phyloP scores from a whole-genome alignment of 2,113 vertebrate genomes.

The Erpornis zantholeuca region DNA sequence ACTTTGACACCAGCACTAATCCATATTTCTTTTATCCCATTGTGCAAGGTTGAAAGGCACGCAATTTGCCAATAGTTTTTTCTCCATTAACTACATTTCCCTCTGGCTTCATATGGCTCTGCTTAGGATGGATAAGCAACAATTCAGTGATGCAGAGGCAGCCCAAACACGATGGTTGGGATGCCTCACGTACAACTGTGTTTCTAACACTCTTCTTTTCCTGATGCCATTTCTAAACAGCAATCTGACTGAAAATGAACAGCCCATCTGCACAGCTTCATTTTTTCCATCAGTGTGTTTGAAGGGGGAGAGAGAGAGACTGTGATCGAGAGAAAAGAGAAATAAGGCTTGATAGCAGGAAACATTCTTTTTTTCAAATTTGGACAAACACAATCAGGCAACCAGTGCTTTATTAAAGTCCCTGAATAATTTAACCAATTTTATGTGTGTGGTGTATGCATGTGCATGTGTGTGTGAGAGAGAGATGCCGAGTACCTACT shows the following conservation, averaged over 20 bases:
- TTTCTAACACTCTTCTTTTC: constrained; percentile 29
- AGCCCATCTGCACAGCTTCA: background rate
- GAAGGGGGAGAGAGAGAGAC: background rate
- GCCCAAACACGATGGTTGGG: background rate
- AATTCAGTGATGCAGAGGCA: constrained; percentile 48
- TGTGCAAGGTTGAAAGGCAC: constrained; percentile 52
- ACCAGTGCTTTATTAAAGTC: background rate
- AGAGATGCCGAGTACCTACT: background rate
- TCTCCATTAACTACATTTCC: constrained; percentile 28
- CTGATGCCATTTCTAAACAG: constrained; percentile 24
- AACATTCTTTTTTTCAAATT: background rate
- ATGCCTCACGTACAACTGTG: background rate
- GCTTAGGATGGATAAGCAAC: constrained; percentile 25
- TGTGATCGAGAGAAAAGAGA: background rate
- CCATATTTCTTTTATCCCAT: constrained; percentile 64
- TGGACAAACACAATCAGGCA: background rate
- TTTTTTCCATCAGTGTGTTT: background rate
- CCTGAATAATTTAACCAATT: background rate
- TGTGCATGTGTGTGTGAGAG: background rate
- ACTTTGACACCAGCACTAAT: constrained; percentile 39
- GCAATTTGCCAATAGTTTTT: constrained; percentile 53
- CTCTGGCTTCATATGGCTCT: constrained; percentile 39
- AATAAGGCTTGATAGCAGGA: background rate
- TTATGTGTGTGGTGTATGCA: background rate
- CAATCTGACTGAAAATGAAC: constrained; percentile 1